These are phyloP conservation scores for Galaxias olidus DNA, from an alignment of 2,797 vertebrate genomes.

Conservation along the genomic window DNA sequence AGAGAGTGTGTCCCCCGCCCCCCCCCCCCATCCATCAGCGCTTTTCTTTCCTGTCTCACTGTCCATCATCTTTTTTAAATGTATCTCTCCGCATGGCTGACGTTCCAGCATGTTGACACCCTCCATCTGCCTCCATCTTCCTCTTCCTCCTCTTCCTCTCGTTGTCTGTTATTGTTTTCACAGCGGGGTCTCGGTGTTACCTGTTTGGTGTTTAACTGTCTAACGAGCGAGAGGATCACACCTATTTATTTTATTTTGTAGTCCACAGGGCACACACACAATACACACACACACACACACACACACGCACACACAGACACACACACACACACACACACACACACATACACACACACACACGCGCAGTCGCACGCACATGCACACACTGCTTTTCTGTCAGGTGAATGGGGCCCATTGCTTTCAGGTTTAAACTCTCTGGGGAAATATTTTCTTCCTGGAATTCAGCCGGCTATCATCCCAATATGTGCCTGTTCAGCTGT, in stretches of 20 bases:
- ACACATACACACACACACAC: constrained; percentile 16
- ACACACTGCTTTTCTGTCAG: background rate
- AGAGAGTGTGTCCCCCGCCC: too few species aligned
- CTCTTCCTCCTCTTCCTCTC: background rate
- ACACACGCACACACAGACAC: constrained; percentile 10
- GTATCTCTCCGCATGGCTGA: background rate
- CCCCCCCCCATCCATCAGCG: background rate
- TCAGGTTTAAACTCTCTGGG: constrained; percentile 54
- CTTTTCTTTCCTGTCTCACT: background rate
- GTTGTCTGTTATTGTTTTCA: too few species aligned
- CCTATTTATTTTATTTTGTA: constrained; percentile 45
- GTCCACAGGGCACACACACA: constrained; percentile 18
- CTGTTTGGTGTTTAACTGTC: constrained; percentile 43
- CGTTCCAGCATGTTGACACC: background rate
- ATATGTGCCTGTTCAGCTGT: constrained; percentile 31
- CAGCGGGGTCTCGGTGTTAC: constrained; percentile 32
- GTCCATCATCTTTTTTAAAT: background rate
- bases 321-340: constrained; percentile 15
- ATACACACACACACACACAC: constrained; percentile 14
- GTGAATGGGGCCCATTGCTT: constrained; percentile 37
- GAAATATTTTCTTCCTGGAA: constrained; percentile 47
- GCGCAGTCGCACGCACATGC: background rate
- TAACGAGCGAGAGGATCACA: constrained; percentile 51
- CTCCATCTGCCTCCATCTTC: background rate
- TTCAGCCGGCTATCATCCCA: constrained; percentile 46